Percentiles rank a stretch among this genome's conserved stretches.
Evolutionary conservation across 2,113 vertebrate genomes (phyloP).

Genomic region (Phrynosoma blainvillii): DNA sequence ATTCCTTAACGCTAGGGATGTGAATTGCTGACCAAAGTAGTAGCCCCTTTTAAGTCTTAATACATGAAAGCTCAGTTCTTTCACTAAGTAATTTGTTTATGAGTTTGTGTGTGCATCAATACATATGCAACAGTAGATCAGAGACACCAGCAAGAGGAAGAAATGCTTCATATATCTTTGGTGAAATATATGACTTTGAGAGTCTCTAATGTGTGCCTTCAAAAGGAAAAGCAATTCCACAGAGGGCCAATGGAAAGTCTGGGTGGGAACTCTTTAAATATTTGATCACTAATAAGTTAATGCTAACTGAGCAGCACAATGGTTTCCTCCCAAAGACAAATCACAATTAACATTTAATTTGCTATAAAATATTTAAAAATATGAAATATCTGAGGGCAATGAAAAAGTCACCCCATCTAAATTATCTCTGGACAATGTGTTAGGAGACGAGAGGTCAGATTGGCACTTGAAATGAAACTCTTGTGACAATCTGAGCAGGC

Average conservation of each 20-base stretch:
- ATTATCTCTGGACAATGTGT: slow-evolving; percentile 66
- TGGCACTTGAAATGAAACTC: slow-evolving; percentile 64
- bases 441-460: slow-evolving; percentile 72
- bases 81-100: background rate
- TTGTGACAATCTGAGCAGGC: slow-evolving; percentile 40
- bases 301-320: slow-evolving; percentile 81
- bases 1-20: background rate
- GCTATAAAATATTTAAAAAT: slow-evolving; percentile 84
- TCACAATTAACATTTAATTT: slow-evolving; percentile 85
- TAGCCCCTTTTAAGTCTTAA: background rate
- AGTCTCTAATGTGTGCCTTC: background rate
- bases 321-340: slow-evolving; percentile 78
- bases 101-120: background rate
- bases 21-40: background rate
- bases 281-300: slow-evolving; percentile 85
- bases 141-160: background rate
- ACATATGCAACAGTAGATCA: background rate
- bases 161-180: slow-evolving; percentile 19
- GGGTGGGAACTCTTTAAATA: slow-evolving; percentile 78
- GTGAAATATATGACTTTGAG: background rate
- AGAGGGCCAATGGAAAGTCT: slow-evolving; percentile 51
- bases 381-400: slow-evolving; percentile 79
- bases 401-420: slow-evolving; percentile 71
- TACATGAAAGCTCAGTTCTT: background rate
- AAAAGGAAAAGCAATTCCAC: slow-evolving; percentile 33